These are phyloP conservation scores for Cantharis nigra DNA, from an alignment of 2,888 invertebrate genomes.

Conservation along the genomic window DNA sequence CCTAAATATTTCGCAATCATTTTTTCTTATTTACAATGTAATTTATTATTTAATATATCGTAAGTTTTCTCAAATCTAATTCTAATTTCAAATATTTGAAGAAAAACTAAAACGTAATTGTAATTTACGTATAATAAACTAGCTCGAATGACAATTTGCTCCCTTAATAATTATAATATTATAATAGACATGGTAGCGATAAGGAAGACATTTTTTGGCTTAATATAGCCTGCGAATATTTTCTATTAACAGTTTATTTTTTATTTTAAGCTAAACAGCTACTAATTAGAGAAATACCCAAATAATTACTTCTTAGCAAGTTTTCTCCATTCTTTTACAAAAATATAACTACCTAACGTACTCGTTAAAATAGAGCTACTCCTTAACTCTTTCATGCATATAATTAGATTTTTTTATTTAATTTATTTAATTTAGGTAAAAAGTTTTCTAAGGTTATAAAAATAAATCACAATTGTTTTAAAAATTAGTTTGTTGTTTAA, in stretches of 20 bases:
- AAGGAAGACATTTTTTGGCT: constrained; percentile 56
- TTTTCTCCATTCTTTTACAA: constrained; percentile 27
- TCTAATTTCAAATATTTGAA: constrained; percentile 16
- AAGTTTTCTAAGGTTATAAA: constrained; percentile 16
- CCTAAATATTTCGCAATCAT: constrained; percentile 1
- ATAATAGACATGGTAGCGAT: constrained; percentile 40
- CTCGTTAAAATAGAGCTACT: constrained; percentile 30
- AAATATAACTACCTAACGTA: constrained; percentile 30
- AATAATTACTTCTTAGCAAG: constrained; percentile 28
- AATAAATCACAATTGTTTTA: constrained; percentile 13
- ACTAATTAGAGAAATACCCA: constrained; percentile 25
- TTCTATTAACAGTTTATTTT: constrained; percentile 48
- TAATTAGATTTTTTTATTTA: constrained; percentile 16
- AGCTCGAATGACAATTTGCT: constrained; percentile 45
- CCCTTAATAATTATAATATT: constrained; percentile 41
- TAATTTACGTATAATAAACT: constrained; percentile 5
- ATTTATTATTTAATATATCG: constrained; percentile 6
- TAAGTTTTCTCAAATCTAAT: constrained; percentile 13
- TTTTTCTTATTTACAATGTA: background rate
- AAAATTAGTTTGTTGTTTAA: background rate
- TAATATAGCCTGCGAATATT: constrained; percentile 47
- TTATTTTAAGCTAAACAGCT: constrained; percentile 42
- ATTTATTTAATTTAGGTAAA: constrained; percentile 8
- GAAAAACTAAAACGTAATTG: background rate
- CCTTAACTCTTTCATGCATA: constrained; percentile 19